Evolutionary conservation across 1,140 invertebrate species (phyloP), one percentile per base, ranked within the genome.

Genomic region (Procambarus clarkii): DNA sequence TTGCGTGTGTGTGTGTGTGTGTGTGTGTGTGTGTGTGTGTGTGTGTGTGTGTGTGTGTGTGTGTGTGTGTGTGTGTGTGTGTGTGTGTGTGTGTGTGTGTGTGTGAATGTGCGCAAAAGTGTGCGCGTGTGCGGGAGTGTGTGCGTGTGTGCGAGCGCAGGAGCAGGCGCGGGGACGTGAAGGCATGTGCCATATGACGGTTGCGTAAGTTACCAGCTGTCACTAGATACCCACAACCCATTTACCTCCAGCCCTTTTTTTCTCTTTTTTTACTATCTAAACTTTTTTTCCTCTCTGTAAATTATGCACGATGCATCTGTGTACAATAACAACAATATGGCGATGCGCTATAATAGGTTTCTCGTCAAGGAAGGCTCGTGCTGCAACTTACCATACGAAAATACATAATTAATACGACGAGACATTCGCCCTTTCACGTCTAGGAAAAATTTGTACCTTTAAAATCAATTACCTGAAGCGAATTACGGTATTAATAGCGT

Each of bases 161-260:
- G 71, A 60, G 71, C 77, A 48, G 15, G 21, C 15, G 69, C 54
- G 85, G 2, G n/a, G 74, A 78, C 85, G 85, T 86, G 85, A 78
- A 78, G 85, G 85, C 74, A 86, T 86, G 74, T 86, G 74, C 85
- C 58, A 46, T 86, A 78, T 86, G 85, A 86, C 15, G 11, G 85
- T 54, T 78, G 50, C 18, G 44, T 86, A 69, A 78, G 85, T 77
- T 86, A 71, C 85, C 74, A 77, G 24, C 71, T 24, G 50, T 44
- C 85, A 58, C 85, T 58, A 48, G 85, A 24, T 24, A 48, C 45
- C 74, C 85, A 44, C 8, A n/a, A 58, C n/a, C 9, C 18, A 44
- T 78, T 86, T 86, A 54, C 50, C 50, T 54, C 50, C 50, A 54
- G 50, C 13, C n/a, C 21, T 48, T 48, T 7, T 79, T 48, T 9